Percentiles rank a stretch among this genome's conserved stretches.
Evolutionary conservation across 1,140 invertebrate genomes (phyloP).

Genomic region (Zaprionus camerounensis): DNA sequence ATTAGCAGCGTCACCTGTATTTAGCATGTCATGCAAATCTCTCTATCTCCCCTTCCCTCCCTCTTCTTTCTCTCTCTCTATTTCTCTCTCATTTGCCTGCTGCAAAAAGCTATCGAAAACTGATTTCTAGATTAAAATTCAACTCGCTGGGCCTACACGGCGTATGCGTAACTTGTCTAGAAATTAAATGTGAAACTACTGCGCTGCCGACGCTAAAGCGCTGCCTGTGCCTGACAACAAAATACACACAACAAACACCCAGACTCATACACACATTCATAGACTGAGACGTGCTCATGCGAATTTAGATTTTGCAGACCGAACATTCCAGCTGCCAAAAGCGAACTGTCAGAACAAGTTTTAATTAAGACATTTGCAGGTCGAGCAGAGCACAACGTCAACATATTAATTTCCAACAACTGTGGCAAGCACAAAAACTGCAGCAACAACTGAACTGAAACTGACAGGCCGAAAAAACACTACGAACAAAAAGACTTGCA

Average conservation of each 20-base stretch:
- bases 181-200: conserved; percentile 59
- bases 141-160: conserved; percentile 17
- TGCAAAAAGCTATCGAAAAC: neutral
- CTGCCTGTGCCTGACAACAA: conserved; percentile 50
- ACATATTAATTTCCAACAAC: conserved; percentile 75
- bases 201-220: neutral
- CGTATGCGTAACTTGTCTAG: conserved; percentile 66
- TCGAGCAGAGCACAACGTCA: conserved; percentile 55
- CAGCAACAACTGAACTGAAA: conserved; percentile 39
- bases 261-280: conserved; percentile 17
- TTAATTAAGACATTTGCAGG: conserved; percentile 79
- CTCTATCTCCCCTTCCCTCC: neutral
- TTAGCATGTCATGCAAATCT: conserved; percentile 6
- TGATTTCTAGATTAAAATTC: neutral
- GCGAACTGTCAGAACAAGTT: conserved; percentile 64
- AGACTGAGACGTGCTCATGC: neutral
- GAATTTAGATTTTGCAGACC: conserved; percentile 11
- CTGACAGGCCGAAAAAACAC: conserved; percentile 21
- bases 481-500: conserved; percentile 44
- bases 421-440: conserved; percentile 49
- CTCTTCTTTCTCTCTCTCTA: neutral
- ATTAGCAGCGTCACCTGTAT: conserved; percentile 25
- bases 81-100: neutral
- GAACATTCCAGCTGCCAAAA: conserved; percentile 34
- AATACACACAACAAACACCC: conserved; percentile 4